Evolutionary conservation across 2,888 invertebrate genomes (phyloP).

Genomic region (Rhorus exstirpatorius): DNA sequence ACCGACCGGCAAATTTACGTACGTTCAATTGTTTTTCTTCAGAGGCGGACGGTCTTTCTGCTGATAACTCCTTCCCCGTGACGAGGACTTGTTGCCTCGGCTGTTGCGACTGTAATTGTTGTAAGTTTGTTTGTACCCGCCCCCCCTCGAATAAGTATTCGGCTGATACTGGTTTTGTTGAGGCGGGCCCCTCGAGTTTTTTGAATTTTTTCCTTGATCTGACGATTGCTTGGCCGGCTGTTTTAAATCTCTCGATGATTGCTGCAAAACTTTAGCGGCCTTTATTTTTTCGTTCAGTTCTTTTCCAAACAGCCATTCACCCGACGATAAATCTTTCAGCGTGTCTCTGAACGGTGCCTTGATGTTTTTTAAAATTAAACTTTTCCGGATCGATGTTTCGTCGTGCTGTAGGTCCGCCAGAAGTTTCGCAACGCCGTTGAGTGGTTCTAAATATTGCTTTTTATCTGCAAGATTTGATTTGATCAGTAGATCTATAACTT

Average conservation of each 20-base stretch:
- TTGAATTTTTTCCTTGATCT: constrained; percentile 48
- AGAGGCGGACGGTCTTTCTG: constrained; percentile 11
- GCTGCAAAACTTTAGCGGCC: constrained; percentile 52
- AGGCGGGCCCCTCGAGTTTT: constrained; percentile 58
- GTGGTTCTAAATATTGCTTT: constrained; percentile 32
- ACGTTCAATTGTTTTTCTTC: constrained; percentile 34
- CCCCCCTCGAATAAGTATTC: constrained; percentile 28
- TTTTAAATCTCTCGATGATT: constrained; percentile 28
- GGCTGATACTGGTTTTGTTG: background rate
- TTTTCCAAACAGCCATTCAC: constrained; percentile 12
- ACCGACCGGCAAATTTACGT: constrained; percentile 61
- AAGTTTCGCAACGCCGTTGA: constrained; percentile 41
- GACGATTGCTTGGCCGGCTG: constrained; percentile 6
- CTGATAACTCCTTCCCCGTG: constrained; percentile 11
- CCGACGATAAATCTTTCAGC: constrained; percentile 45
- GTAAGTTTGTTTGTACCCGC: constrained; percentile 45
- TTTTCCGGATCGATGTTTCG: constrained; percentile 61
- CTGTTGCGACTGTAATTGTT: constrained; percentile 36
- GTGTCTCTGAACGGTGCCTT: constrained; percentile 54
- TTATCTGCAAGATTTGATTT: constrained; percentile 26
- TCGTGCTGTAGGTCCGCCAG: constrained; percentile 63
- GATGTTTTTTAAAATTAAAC: constrained; percentile 60
- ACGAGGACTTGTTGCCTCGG: constrained; percentile 24
- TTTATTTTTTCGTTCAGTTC: constrained; percentile 55
- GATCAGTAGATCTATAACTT: constrained; percentile 15